Evolutionary conservation across 2,113 vertebrate species (phyloP).

Genomic region (Aramus guarauna): DNA sequence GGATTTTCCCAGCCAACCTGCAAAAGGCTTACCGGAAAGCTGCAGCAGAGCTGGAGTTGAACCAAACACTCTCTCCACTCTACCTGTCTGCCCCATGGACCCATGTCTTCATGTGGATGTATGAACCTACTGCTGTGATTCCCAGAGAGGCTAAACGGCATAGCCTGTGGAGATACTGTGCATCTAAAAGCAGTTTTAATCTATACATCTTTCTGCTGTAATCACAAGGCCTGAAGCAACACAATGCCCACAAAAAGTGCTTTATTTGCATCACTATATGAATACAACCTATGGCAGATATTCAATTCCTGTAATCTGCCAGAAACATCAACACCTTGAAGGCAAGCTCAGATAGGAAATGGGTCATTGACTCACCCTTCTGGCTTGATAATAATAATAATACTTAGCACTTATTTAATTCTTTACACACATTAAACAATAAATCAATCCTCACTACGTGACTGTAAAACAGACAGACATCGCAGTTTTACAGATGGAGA

Average conservation of each 20-base stretch:
- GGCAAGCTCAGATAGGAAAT: conserved; percentile 61
- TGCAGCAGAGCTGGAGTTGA: background rate
- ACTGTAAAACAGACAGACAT: conserved; percentile 29
- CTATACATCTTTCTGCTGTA: background rate
- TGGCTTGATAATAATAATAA: conserved; percentile 60
- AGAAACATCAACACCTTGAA: conserved; percentile 59
- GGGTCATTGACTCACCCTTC: conserved; percentile 52
- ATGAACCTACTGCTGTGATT: background rate
- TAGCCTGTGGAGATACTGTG: background rate
- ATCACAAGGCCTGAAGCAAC: conserved; percentile 10
- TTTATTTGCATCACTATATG: conserved; percentile 32
- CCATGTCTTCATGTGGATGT: background rate
- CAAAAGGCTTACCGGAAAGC: background rate
- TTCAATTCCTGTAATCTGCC: conserved; percentile 49
- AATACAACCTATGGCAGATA: conserved; percentile 24
- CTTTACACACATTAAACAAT: conserved; percentile 59
- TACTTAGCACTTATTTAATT: conserved; percentile 56
- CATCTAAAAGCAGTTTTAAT: background rate
- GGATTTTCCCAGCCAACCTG: background rate
- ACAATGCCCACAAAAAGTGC: conserved; percentile 13
- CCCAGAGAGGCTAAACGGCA: background rate
- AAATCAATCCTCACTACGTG: conserved; percentile 39
- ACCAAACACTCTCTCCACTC: background rate
- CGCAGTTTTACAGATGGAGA: background rate
- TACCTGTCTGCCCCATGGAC: background rate